Evolutionary conservation across 2,888 invertebrate species (phyloP), one percentile per base, ranked within the genome.

Genomic region (Lissocephala sabroskyi): DNA sequence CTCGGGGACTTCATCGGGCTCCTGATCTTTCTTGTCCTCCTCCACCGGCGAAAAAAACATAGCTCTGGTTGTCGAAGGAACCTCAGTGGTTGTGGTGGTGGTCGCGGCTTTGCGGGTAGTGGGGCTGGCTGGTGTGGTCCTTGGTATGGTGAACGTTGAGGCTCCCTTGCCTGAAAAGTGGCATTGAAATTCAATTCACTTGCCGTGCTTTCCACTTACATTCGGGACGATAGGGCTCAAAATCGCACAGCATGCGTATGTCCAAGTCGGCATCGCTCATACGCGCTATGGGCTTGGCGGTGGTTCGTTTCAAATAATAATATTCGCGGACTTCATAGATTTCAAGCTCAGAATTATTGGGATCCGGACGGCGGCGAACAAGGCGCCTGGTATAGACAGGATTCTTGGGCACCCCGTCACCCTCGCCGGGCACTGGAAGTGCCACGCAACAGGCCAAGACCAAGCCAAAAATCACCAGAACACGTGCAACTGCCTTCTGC

Each of bases 181-280:
- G 14, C 3, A 36, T 10, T 5, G 35, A n/a, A 19, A 41, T 33
- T 6, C 37, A 36, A 2, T 41, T 45, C 18, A 42, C 28, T 28
- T 19, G 18, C 16, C 16, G 41, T 30, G 9, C 14, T 39, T 10
- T 10, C 13, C 30, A 59, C 74, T 71, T 45, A 80, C 80, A 80
- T 18, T 63, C 59, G 0, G 58, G 36, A 17, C 53, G 39, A 10
- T 39, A 53, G 0, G 78, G 70, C 11, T 80, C 56, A 33, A 73
- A 79, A 52, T 71, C 74, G 29, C 80, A 80, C n/a, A 49, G 56
- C 16, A 80, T 67, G 18, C 65, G 75, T 36, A 44, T 30, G 4
- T 74, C 65, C n/a, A 79, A 44, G 3, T 73, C 67, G 2, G 59
- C 57, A 36, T 78, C 73, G 2, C 52, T 55, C 9, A 79, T 16